These are phyloP conservation scores for Habropoda laboriosa DNA, from an alignment of 1,140 invertebrate species.

Conservation along the genomic window DNA sequence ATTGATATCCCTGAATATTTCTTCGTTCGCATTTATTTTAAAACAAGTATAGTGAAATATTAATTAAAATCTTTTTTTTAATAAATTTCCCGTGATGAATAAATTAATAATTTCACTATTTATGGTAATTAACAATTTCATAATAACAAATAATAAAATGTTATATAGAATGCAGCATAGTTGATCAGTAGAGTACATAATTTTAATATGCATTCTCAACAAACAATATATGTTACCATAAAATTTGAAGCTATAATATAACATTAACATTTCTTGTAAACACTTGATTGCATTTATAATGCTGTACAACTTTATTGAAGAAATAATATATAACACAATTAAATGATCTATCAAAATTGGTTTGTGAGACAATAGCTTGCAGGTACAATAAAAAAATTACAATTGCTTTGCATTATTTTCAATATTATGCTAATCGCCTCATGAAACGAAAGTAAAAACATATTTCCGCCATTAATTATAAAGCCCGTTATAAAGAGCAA, in stretches of 20 bases:
- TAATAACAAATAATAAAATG: neutral
- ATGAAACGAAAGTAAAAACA: neutral
- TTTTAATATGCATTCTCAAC: constrained; percentile 38
- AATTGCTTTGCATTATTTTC: neutral
- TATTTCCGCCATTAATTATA: neutral
- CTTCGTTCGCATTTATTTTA: neutral
- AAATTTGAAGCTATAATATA: constrained; percentile 40
- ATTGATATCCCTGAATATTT: neutral
- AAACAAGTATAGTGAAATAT: neutral
- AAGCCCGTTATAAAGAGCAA: neutral
- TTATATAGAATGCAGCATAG: neutral
- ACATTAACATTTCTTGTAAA: constrained; percentile 40
- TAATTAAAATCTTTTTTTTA: neutral
- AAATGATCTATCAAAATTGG: constrained; percentile 9
- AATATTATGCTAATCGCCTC: neutral
- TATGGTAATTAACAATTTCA: neutral
- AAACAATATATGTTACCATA: constrained; percentile 42
- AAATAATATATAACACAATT: constrained; percentile 27
- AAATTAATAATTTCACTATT: neutral
- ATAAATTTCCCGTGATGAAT: neutral
- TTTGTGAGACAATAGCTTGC: neutral
- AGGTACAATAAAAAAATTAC: neutral
- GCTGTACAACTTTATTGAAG: constrained; percentile 18
- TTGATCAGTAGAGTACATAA: constrained; percentile 7
- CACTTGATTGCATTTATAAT: constrained; percentile 18